These are phyloP conservation scores for Carassius gibelio DNA, from an alignment of 2,113 vertebrate genomes.

Conservation along the genomic window DNA sequence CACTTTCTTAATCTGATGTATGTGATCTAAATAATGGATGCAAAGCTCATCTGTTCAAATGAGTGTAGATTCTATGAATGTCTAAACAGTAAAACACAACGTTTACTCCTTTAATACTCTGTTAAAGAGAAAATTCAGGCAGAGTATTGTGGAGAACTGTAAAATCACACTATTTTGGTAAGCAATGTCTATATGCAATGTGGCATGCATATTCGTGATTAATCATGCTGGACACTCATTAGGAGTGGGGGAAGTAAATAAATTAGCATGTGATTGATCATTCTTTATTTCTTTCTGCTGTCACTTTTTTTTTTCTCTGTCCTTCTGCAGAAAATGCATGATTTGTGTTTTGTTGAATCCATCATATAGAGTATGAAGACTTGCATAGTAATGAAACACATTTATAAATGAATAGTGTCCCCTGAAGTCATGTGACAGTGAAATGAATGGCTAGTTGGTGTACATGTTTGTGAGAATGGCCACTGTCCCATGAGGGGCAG, in stretches of 20 bases:
- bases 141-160: not conserved
- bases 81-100: not conserved
- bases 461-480: conserved; percentile 39
- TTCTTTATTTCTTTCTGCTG: conserved; percentile 73
- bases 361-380: conserved; percentile 76
- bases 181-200: conserved; percentile 47
- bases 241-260: conserved; percentile 70
- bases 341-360: conserved; percentile 73
- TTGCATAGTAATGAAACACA: conserved; percentile 79
- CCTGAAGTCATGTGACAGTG: conserved; percentile 76
- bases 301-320: conserved; percentile 64
- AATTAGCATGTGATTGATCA: conserved; percentile 77
- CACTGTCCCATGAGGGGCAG: conserved; percentile 70
- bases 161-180: not conserved
- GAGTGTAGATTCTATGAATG: not conserved
- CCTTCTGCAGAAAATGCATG: conserved; percentile 72
- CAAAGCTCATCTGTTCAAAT: not conserved
- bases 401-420: conserved; percentile 79
- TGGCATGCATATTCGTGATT: conserved; percentile 72
- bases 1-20: not conserved
- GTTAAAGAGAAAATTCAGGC: not conserved
- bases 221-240: conserved; percentile 75
- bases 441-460: conserved; percentile 75
- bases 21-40: not conserved
- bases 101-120: not conserved